Evolutionary conservation across 1,140 invertebrate species (phyloP), one percentile per base, ranked within the genome.

Genomic region (Metaphire vulgaris): DNA sequence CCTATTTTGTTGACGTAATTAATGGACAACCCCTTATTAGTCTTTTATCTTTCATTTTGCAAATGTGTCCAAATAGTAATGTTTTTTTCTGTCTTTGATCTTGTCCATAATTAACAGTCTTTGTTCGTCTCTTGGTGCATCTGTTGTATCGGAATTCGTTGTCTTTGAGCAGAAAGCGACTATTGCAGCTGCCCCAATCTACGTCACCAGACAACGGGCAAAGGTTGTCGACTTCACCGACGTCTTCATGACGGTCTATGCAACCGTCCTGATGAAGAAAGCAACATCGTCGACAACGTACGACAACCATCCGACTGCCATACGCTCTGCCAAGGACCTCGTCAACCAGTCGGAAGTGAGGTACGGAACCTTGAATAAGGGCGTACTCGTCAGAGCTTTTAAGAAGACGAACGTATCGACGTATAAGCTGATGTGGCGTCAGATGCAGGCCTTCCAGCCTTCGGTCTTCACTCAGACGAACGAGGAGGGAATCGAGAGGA

Each of bases 161-260:
- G 72, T 76, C 79, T 80, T 41, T 86, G 72, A 76, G 0, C 88
- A 98, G 95, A 94, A 97, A 88, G 96, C 95, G 1, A 96, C 99
- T 85, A 91, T 99, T 80, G 94, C 94, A 1, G 92, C 99, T 69
- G 95, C 95, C 32, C 92, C 96, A 26, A 90, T 99, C 87, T 97
- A 96, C 32, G 96, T 99, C 81, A 98, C 95, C 15, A 91, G 94
- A 0, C 92, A 95, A 82, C 88, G 97, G 56, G 95, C 98, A 87
- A 88, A 92, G 80, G 94, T 97, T 65, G 95, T 99, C 76, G 96
- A 98, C 86, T 90, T 90, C 81, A 97, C 93, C 79, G 98, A 98
- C 86, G 96, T 97, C 0, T 99, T 97, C 87, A 95, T 99, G 91
- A 95, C 94, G 1, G 90, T 98, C 33, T 95, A 96, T 75, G 96